Evolutionary conservation across 2,797 vertebrate genomes (phyloP), one percentile per base, ranked within the genome.

Genomic region (Eospalax fontanierii): DNA sequence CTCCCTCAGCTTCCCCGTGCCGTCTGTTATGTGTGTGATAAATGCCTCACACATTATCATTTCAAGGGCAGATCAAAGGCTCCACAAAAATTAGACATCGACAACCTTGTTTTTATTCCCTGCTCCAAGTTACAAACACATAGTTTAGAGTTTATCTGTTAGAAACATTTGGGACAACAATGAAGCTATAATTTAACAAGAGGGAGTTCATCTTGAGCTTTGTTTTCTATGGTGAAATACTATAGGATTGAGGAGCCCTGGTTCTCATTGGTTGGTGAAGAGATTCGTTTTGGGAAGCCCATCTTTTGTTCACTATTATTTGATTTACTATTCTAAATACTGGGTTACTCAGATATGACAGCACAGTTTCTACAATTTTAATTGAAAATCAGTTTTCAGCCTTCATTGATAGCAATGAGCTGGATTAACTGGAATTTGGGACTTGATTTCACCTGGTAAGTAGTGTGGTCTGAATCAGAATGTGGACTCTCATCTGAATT

Each of bases 91-190:
- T 89, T 92, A 76, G 74, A 82, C n/a, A 81, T 1, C 50, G 19
- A 63, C 84, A 88, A 81, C 86, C 33, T 75, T 87, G 40, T 87
- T 93, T 87, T 95, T 91, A 59, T 71, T 80, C 59, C 61, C n/a
- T 73, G 9, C 92, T 40, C 89, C 71, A 63, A 87, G 61, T 79
- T 78, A 79, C 50, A 66, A 84, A 96, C 50, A 86, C 70, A 61
- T 14, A 24, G 38, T 59, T 91, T n/a, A 66, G 57, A 82, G 80
- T 91, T 89, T 84, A 89, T 81, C 86, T 92, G 8, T 78, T 91
- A 50, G 74, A 81, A 96, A 76, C 88, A 83, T 57, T 89, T 81
- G 63, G 89, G 63, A 54, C 30, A 81, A 86, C 22, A 85, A 24
- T 50, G 50, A 85, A 40, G 24, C 87, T 54, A 18, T 46, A 79